Percentiles rank a stretch among this genome's conserved stretches.
Evolutionary conservation across 2,888 invertebrate genomes (phyloP).

Genomic region (Drosophila putrida): DNA sequence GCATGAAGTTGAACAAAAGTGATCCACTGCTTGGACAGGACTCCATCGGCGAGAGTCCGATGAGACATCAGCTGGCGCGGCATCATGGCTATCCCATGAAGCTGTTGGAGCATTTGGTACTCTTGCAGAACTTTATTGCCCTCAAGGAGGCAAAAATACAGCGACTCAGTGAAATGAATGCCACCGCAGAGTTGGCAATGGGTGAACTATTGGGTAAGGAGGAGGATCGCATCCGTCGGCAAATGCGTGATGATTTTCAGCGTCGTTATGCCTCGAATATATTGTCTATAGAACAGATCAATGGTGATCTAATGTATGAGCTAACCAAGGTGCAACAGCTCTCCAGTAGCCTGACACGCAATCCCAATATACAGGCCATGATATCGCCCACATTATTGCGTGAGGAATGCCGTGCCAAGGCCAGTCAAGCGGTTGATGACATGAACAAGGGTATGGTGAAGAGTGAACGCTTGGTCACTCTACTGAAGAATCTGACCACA

Average conservation of each 20-base stretch:
- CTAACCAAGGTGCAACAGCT: slow-evolving; percentile 93
- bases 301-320: slow-evolving; percentile 94
- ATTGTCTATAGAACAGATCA: slow-evolving; percentile 95
- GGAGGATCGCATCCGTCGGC: slow-evolving; percentile 47
- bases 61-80: slow-evolving; percentile 84
- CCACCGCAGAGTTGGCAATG: slow-evolving; percentile 93
- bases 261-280: slow-evolving; percentile 94
- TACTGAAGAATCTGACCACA: slow-evolving; percentile 95
- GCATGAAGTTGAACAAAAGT: slow-evolving; percentile 86
- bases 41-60: slow-evolving; percentile 84
- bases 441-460: slow-evolving; percentile 88
- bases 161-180: slow-evolving; percentile 93
- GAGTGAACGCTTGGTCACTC: slow-evolving; percentile 88
- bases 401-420: slow-evolving; percentile 95
- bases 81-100: slow-evolving; percentile 94
- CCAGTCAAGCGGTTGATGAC: slow-evolving; percentile 91
- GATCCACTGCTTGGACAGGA: slow-evolving; percentile 90
- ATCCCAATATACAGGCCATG: slow-evolving; percentile 94
- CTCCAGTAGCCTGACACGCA: slow-evolving; percentile 94
- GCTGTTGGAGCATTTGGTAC: slow-evolving; percentile 94
- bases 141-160: slow-evolving; percentile 93
- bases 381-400: slow-evolving; percentile 94
- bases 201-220: slow-evolving; percentile 43
- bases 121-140: slow-evolving; percentile 93
- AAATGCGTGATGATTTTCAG: slow-evolving; percentile 91